Base-by-base conservation (phyloP, 2,888 invertebrate genomes). In the Lasioglossum lativentre region DNA sequence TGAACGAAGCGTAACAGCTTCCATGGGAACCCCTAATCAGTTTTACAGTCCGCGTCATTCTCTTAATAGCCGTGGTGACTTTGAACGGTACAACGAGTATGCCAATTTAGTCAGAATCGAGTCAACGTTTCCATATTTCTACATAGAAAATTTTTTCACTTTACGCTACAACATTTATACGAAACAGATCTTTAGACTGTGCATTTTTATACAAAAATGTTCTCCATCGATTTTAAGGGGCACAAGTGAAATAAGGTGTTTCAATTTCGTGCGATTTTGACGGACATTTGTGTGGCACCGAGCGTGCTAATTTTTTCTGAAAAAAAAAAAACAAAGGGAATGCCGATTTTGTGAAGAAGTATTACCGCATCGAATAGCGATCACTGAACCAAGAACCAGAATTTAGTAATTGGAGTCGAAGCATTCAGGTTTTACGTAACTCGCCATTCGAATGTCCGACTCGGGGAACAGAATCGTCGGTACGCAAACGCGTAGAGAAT, bases 1-100 rank as follows among this genome's bases (percentile, higher is more conserved):
- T 59, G 75, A 80, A 8, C 27, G 68, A 68, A 10, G 42, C 66
- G 42, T 63, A 86, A 63, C 63, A 56, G 68, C 66, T 47, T 72
- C 72, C 76, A 74, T 89, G 89, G 78, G 83, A 89, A 89, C 78
- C 34, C 45, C 77, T 85, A 89, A 87, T 89, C 87, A 83, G 74
- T 80, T 66, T 86, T 19, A 77, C 70, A 78, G 80, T 78, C 71
- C 76, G 72, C 85, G 81, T 81, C 78, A 80, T 68, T 79, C 70
- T 16, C 16, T 56, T 38, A 77, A 73, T 84, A 82, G 83, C 80
- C 78, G 52, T 45, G 72, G 34, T 52, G 66, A 78, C 71, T 75
- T 73, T 56, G 75, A 72, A 68, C 38, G 42, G 56, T 70, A 63
- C 42, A 75, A 56, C 66, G 47, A 10, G 16, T 23, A 3, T 34